phyloP scores from a whole-genome alignment of 2,888 invertebrate species.

The Tethea ocularis region DNA sequence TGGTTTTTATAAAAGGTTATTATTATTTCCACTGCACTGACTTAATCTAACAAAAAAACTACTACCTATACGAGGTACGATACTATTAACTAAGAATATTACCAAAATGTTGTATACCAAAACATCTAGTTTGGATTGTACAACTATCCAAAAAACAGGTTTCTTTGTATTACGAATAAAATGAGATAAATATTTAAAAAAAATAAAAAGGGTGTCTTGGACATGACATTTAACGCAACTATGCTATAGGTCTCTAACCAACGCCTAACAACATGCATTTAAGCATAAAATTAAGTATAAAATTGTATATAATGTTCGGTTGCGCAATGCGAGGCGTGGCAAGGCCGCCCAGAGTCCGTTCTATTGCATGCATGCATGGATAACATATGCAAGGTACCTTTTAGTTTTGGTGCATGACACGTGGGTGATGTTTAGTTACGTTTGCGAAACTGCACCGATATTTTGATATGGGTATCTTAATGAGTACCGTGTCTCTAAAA shows the following conservation, averaged over 20 bases:
- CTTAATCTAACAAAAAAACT: no score
- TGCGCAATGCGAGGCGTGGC: slow-evolving; percentile 40
- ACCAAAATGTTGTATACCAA: no score
- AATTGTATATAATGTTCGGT: slow-evolving; percentile 1
- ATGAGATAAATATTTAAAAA: no score
- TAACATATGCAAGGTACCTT: slow-evolving; percentile 1
- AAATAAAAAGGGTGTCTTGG: background rate
- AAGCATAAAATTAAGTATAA: background rate
- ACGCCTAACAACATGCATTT: background rate
- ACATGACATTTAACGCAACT: background rate
- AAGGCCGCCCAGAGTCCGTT: slow-evolving; percentile 41
- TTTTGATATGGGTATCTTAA: slow-evolving; percentile 1
- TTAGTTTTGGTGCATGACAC: background rate
- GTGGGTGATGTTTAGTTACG: background rate
- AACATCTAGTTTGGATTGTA: no score
- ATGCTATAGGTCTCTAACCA: background rate
- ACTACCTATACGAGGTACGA: no score
- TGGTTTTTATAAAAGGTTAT: no score
- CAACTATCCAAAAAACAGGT: no score
- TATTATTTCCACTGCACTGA: no score
- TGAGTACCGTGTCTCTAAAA: background rate
- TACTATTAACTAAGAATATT: no score
- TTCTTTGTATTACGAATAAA: no score
- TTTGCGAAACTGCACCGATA: background rate
- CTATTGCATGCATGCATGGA: slow-evolving; percentile 19